Conservation (phyloP, 2,113 vertebrate genomes). For the Campylomormyrus numenius region DNA sequence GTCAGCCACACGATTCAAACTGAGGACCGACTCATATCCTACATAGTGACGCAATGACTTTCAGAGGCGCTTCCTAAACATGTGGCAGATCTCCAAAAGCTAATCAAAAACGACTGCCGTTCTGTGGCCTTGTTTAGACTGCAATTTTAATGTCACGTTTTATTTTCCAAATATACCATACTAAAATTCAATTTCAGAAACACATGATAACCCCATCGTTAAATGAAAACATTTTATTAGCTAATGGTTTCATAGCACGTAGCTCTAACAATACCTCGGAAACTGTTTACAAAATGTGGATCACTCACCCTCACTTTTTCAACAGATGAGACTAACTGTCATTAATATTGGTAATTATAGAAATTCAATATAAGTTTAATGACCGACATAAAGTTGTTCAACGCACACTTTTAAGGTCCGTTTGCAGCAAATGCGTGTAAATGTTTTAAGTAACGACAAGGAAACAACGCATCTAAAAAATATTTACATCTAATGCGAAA, state of each 20-base stretch:
- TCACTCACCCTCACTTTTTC: background rate
- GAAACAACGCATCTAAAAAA: background rate
- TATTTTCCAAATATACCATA: background rate
- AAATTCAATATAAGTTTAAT: background rate
- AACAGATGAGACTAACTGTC: background rate
- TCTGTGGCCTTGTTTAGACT: background rate
- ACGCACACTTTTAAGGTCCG: background rate
- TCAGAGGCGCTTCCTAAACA: background rate
- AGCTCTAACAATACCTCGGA: background rate
- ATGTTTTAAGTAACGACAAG: background rate
- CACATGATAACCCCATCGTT: background rate
- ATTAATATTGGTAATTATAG: background rate
- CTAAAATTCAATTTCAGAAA: background rate
- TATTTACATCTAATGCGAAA: slow-evolving; percentile 11
- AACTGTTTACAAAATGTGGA: background rate
- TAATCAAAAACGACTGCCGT: background rate
- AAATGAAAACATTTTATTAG: slow-evolving; percentile 11
- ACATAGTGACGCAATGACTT: background rate
- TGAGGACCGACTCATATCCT: background rate
- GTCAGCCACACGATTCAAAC: background rate
- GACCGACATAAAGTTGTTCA: background rate
- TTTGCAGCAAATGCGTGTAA: background rate
- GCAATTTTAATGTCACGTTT: background rate
- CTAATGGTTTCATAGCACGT: background rate
- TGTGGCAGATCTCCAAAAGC: background rate